Conservation (phyloP, 23 tunicate species). For the Halocynthia roretzi region DNA sequence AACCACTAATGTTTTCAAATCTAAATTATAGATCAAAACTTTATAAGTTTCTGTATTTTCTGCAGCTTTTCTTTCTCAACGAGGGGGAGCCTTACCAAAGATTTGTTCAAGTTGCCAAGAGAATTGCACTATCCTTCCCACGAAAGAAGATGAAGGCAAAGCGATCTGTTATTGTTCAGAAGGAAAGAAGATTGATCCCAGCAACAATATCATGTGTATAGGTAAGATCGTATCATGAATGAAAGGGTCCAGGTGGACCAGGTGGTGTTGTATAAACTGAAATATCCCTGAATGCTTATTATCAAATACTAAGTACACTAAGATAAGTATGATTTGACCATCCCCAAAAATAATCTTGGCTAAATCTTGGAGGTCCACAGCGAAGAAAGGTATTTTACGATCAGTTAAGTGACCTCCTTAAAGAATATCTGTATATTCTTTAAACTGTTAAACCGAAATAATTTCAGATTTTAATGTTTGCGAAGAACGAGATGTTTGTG, state of each 20-base stretch:
- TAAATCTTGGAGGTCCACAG: too few relatives aligned
- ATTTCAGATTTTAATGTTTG: conserved; percentile 9
- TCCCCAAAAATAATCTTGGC: too few relatives aligned
- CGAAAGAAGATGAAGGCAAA: background rate
- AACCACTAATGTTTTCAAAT: too few relatives aligned
- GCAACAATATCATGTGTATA: conserved; percentile 40
- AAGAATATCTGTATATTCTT: background rate
- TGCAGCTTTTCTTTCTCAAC: background rate
- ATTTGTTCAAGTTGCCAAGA: conserved; percentile 23
- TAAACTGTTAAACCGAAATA: background rate
- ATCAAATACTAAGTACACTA: too few relatives aligned
- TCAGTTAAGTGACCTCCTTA: too few relatives aligned
- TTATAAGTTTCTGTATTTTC: background rate
- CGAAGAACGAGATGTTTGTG: conserved; percentile 21
- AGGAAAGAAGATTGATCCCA: conserved; percentile 18
- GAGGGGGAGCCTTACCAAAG: background rate
- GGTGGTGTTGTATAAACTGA: too few relatives aligned
- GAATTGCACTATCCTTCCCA: conserved; percentile 33
- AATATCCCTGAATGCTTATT: too few relatives aligned
- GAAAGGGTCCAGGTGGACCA: too few relatives aligned
- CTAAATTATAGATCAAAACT: too few relatives aligned
- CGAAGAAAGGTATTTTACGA: too few relatives aligned
- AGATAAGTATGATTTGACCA: too few relatives aligned
- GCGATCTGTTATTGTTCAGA: conserved; percentile 54
- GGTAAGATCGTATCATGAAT: background rate